A percentile compares a stretch with the other conserved stretches of the same genome.
These are phyloP conservation scores for Spondyliosoma cantharus DNA, from an alignment of 2,797 vertebrate species.

Conservation along the genomic window DNA sequence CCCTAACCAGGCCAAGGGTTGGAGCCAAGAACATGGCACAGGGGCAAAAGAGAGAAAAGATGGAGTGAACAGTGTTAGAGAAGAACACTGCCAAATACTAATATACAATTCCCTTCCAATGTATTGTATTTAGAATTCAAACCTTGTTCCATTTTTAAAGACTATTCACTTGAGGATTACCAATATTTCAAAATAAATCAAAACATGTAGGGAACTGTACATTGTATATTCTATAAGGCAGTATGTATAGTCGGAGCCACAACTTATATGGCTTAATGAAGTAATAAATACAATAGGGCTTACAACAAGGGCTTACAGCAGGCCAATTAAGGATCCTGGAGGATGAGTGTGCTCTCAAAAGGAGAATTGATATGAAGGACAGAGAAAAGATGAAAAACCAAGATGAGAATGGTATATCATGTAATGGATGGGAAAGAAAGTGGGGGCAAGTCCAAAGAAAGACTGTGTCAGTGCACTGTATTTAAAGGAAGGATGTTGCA, in stretches of 20 bases:
- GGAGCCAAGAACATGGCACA: slow-evolving; percentile 61
- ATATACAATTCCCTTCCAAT: not conserved
- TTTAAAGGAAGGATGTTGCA: slow-evolving; percentile 32
- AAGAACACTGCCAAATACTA: slow-evolving; percentile 13
- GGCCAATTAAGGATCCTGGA: slow-evolving; percentile 37
- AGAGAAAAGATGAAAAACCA: slow-evolving; percentile 19
- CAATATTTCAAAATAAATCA: not conserved
- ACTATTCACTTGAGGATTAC: not conserved
- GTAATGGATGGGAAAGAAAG: slow-evolving; percentile 40
- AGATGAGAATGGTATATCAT: slow-evolving; percentile 27
- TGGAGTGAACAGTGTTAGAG: slow-evolving; percentile 8
- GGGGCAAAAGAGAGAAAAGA: slow-evolving; percentile 29
- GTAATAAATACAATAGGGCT: slow-evolving; percentile 21
- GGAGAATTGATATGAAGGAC: slow-evolving; percentile 20
- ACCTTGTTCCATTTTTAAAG: not conserved
- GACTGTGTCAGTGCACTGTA: slow-evolving; percentile 39
- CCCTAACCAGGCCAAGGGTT: slow-evolving; percentile 54
- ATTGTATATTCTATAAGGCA: not conserved
- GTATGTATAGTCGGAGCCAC: not conserved
- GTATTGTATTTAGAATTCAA: not conserved
- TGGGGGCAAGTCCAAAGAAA: slow-evolving; percentile 38
- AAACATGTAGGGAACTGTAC: not conserved
- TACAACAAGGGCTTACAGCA: slow-evolving; percentile 4
- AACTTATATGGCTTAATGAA: slow-evolving; percentile 27
- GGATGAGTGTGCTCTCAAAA: slow-evolving; percentile 13